Evolutionary conservation across 2,797 vertebrate species (phyloP).

Genomic region (Paratrypauchen microcephalus): DNA sequence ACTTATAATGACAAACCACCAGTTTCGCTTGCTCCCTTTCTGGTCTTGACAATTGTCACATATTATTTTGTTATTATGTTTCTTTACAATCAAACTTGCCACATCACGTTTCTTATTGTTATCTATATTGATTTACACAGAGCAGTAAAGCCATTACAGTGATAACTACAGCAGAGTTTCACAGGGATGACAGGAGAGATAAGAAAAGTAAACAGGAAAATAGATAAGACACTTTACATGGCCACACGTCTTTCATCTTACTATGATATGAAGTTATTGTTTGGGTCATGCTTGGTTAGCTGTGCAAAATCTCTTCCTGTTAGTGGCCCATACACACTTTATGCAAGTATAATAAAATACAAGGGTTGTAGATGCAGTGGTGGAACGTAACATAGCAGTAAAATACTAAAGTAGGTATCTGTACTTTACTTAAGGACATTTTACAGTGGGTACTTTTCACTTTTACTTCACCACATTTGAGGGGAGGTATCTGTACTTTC

Average conservation of each 20-base stretch:
- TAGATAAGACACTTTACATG: not conserved
- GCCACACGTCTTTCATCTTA: not conserved
- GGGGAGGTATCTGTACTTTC: too few relatives aligned
- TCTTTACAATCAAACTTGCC: not conserved
- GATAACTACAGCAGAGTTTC: not conserved
- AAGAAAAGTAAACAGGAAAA: slow-evolving; percentile 15
- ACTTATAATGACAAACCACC: too few relatives aligned
- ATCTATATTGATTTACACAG: slow-evolving; percentile 3
- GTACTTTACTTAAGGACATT: too few relatives aligned
- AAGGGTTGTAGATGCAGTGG: slow-evolving; percentile 11
- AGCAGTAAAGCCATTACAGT: not conserved
- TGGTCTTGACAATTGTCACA: too few relatives aligned
- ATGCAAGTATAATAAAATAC: not conserved
- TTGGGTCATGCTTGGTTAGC: slow-evolving; percentile 53
- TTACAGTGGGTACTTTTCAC: too few relatives aligned
- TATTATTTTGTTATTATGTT: too few relatives aligned
- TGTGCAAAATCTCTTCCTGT: slow-evolving; percentile 41
- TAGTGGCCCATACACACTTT: slow-evolving; percentile 5
- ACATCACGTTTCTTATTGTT: not conserved
- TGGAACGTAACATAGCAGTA: too few relatives aligned
- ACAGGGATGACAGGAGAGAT: slow-evolving; percentile 34
- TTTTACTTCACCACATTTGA: too few relatives aligned
- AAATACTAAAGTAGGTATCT: too few relatives aligned
- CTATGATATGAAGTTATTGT: slow-evolving; percentile 8
- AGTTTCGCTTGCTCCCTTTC: too few relatives aligned